phyloP scores from a whole-genome alignment of 2,797 vertebrate species.

The Bucorvus abyssinicus region DNA sequence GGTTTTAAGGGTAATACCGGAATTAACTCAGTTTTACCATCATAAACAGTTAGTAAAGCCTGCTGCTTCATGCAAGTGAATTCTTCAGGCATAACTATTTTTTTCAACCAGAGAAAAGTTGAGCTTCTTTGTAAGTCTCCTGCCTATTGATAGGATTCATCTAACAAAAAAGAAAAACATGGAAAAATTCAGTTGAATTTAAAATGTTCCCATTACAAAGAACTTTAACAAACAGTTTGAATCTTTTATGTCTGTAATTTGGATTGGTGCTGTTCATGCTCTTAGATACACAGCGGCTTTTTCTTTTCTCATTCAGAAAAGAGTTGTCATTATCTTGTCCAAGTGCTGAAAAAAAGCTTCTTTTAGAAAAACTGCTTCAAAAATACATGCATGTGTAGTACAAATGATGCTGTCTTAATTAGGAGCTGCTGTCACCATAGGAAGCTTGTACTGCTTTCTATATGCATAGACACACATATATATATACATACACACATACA shows the following conservation, averaged over 20 bases:
- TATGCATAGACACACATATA: rapidly evolving
- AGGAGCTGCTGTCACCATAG: background rate
- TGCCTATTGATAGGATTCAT: background rate
- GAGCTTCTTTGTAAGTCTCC: background rate
- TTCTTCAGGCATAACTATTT: background rate
- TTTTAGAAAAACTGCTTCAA: background rate
- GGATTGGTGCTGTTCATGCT: background rate
- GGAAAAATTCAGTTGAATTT: background rate
- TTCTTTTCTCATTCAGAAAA: background rate
- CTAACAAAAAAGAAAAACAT: background rate
- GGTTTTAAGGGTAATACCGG: background rate
- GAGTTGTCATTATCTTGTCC: background rate
- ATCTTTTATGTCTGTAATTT: background rate
- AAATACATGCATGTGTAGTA: background rate
- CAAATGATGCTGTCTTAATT: background rate
- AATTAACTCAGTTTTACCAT: background rate
- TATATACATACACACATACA: too few relatives aligned
- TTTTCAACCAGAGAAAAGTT: background rate
- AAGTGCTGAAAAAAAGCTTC: background rate
- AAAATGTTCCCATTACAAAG: background rate
- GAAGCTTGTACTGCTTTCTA: background rate
- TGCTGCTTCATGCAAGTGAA: background rate
- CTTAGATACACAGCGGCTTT: background rate
- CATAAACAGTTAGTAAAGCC: background rate
- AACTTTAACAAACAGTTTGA: background rate